A percentile compares a stretch with the other conserved stretches of the same genome.
Evolutionary conservation across 2,113 vertebrate genomes (phyloP).

Genomic region (Odocoileus hemionus): DNA sequence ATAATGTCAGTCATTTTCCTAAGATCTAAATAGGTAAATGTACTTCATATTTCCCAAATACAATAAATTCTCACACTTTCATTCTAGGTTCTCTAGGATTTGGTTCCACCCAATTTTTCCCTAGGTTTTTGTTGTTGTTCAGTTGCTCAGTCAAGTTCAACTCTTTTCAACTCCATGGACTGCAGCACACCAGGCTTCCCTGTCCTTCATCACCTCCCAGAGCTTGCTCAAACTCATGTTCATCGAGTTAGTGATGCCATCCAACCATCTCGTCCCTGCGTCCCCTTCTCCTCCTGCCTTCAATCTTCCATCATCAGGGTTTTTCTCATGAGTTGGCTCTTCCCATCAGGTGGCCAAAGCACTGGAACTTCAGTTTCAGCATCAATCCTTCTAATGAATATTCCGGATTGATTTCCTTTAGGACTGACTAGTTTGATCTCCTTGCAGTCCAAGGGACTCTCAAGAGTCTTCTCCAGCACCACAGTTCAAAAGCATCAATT

Average conservation of each 20-base stretch:
- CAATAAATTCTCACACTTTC: neutral
- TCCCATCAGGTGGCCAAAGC: neutral
- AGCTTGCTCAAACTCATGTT: neutral
- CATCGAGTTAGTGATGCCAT: neutral
- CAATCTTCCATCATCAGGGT: neutral
- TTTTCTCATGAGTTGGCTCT: neutral
- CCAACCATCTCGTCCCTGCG: neutral
- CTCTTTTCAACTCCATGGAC: neutral
- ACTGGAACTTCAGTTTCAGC: neutral
- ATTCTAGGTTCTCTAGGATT: neutral
- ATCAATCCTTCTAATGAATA: neutral
- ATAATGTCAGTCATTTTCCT: neutral
- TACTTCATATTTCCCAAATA: slow-evolving; percentile 16
- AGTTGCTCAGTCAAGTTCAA: neutral
- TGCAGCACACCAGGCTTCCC: neutral
- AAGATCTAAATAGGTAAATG: neutral
- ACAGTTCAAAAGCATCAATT: neutral
- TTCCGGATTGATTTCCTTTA: neutral
- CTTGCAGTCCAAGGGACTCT: neutral
- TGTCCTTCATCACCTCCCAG: neutral
- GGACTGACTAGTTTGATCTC: neutral
- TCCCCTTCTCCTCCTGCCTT: neutral
- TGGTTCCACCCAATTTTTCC: neutral
- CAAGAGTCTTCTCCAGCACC: neutral
- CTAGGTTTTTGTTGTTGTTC: neutral